Base-by-base conservation (phyloP, 1,140 invertebrate species). In the Rhagoletis zephyria region DNA sequence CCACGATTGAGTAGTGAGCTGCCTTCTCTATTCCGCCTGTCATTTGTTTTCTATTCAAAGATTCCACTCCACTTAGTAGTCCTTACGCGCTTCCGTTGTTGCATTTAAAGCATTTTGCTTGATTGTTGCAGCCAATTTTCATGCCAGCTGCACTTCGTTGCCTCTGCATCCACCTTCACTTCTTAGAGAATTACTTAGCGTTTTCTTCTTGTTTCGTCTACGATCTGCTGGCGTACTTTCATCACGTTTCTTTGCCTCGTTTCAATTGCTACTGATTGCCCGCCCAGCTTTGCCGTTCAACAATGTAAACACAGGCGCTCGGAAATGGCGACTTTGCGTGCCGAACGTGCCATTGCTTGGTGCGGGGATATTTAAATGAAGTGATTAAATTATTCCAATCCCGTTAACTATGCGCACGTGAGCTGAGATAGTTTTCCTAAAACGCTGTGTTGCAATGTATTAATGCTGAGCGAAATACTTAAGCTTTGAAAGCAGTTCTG, bases 381-480 rank as follows among this genome's bases (percentile, higher is more conserved):
- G 48, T 51, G 48, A 81, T 81, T 81, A 81, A 59, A 81, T 81
- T 81, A 81, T 81, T 81, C 67, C 67, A 48, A 74, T 45, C 74
- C 48, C 74, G 48, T 81, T 81, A 56, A 56, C n/a, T 42, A 51
- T 14, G 48, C 48, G 74, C 1, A 81, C 74, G 74, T 81, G 74
- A 81, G 45, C 6, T 42, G 48, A 14, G 0, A 1, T 0, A 30
- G 30, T 30, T 30, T 30, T 30, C 30, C 30, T 30, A 30, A 30
- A 30, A 30, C 30, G 30, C 30, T 30, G 30, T 30, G 30, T 30
- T 30, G 30, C 30, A 30, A 30, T 30, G 30, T 30, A 1, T 0
- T 30, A 30, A 30, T 30, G 30, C 30, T 30, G 30, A 30, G 30
- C 30, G 30, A 30, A 30, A 30, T 30, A 0, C 30, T 30, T 30